Conservation (phyloP, 2,113 vertebrate species). For the human region GRCh38 chr3:18999001-18999500, state of each 20-base stretch:
- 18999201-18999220: slow-evolving; percentile 59
- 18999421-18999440: slow-evolving; percentile 20
- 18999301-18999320: slow-evolving; percentile 64
- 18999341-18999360: slow-evolving; percentile 55
- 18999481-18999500: neutral
- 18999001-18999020: neutral
- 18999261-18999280: slow-evolving; percentile 70
- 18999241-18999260: slow-evolving; percentile 75
- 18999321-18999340: slow-evolving; percentile 38
- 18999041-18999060: neutral
- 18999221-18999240: slow-evolving; percentile 61
- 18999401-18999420: slow-evolving; percentile 52
- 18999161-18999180: slow-evolving; percentile 71
- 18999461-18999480: slow-evolving; percentile 16
- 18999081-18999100: neutral
- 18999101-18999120: neutral
- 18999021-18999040: slow-evolving; percentile 41
- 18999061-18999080: neutral
- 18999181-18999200: slow-evolving; percentile 75
- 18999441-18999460: slow-evolving; percentile 37
- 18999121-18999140: neutral
- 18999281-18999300: slow-evolving; percentile 51
- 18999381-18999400: slow-evolving; percentile 29
- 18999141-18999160: slow-evolving; percentile 38
- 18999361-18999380: slow-evolving; percentile 50